Evolutionary conservation across 2,113 vertebrate species (phyloP), one percentile per base, ranked within the genome.

Genomic region (Sminthopsis crassicaudata): DNA sequence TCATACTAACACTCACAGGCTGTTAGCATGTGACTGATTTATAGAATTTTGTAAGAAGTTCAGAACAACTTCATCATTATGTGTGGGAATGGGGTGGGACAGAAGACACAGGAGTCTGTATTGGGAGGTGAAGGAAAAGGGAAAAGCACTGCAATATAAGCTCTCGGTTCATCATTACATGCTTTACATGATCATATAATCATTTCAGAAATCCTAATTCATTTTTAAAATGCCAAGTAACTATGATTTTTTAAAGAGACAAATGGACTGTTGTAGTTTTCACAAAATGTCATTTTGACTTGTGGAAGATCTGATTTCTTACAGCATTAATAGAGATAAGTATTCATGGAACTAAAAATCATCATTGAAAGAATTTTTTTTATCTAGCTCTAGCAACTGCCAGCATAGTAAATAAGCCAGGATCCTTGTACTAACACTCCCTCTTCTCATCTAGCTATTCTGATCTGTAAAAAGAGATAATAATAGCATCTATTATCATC

Each of bases 281-380:
- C 67, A 84, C 16, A 27, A 10, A 84, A 7, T 84, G 67, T 84
- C 67, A 84, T 42, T 84, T 84, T 84, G 67, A 84, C 67, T 84
- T 22, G 6, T 84, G 19, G 19, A 84, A 42, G 67, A 84, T 12
- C 14, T 50, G 9, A 90, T 90, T 90, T 50, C 48, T 50, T 30
- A 48, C 25, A 26, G 46, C 25, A 27, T 48, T 90, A 90, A 50
- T 90, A 46, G n/a, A 42, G 36, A 84, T 84, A 84, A 25, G 50
- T 30, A 90, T 50, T 50, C 9, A 90, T 50, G 10, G 27, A 0
- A 88, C 90, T 95, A 93, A 96, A 42, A 97, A 97, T 48, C 94
- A 92, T 88, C 76, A 93, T 89, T 93, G 90, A 51, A 95, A 96
- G 96, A 92, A 95, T 93, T 97, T 93, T 51, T n/a, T 93, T 90